Conservation (phyloP, 2,797 vertebrate genomes). For the Pseudochirops cupreus region DNA sequence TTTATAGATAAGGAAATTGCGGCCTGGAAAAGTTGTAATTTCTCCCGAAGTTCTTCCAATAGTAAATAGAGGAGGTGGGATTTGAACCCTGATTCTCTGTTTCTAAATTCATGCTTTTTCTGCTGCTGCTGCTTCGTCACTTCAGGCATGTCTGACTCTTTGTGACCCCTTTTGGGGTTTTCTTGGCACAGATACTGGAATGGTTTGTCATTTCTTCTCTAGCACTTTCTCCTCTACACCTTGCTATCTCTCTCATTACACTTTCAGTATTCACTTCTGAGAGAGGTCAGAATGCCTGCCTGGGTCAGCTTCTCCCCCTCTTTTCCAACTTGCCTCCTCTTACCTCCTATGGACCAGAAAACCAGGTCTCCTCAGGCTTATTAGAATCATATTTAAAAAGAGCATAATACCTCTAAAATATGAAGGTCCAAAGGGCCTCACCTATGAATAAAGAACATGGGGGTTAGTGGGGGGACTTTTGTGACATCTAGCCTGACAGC, state of each 20-base stretch:
- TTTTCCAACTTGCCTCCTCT: background rate
- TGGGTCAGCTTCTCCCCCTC: background rate
- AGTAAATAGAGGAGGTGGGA: background rate
- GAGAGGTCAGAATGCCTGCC: background rate
- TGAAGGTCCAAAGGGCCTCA: background rate
- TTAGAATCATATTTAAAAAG: background rate
- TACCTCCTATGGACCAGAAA: background rate
- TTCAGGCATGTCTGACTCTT: background rate
- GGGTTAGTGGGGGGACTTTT: background rate
- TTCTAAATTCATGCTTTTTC: background rate
- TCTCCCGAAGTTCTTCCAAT: background rate
- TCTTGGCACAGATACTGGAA: background rate
- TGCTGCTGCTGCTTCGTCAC: background rate
- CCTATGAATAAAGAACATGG: background rate
- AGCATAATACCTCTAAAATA: background rate
- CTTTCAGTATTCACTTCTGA: background rate
- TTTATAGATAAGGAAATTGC: background rate
- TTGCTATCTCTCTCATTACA: background rate
- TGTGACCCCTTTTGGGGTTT: background rate
- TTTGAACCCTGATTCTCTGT: background rate
- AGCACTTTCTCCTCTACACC: background rate
- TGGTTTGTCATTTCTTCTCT: no score
- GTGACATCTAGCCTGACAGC: background rate
- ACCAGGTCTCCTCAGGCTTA: background rate
- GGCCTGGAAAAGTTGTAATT: background rate